Base-by-base conservation (phyloP, 1,140 invertebrate species). In the Heliconius melpomene region DNA sequence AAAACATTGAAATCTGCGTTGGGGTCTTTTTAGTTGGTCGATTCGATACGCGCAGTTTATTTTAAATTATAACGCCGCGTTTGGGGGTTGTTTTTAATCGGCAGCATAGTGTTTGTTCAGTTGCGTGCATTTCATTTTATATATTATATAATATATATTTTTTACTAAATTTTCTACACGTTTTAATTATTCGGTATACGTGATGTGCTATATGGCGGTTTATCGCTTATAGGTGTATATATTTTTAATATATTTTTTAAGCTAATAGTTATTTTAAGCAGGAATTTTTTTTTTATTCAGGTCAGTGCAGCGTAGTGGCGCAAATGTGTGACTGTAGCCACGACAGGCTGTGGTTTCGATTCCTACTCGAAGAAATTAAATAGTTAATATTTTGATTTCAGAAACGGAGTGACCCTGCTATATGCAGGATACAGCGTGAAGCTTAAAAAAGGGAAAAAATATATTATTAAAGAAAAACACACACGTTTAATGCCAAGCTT, bases 41-140 rank as follows among this genome's bases (percentile, higher is more conserved):
- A 94, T 94, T 92, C 91, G 92, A 87, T 87, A 85, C 91, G 91
- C 90, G 87, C 91, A 89, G 90, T 94, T 94, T 92, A 91, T 88
- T 94, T 91, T 91, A 91, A 93, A 93, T 93, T 93, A 94, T 91
- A 87, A 87, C 80, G 71, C 86, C 81, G 80, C 79, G 79, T 83
- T 81, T 78, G 77, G 77, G 83, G 83, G 87, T 80, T 66, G 76
- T 82, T 82, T 82, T 82, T 84, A 84, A 84, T 82, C 81, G 81
- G 81, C 79, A 72, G 46, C 75, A 75, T 81, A 18, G 38, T 81
- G 79, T 81, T 81, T 81, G 79, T 46, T 66, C 79, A 81, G 79
- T 80, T 80, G 79, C 54, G 57, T 75, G 74, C 54, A 73, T 79
- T 38, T 72, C 60, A 5, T 66, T 66, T 66, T 66, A 66, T 66